Percentiles rank a stretch among this genome's conserved stretches.
phyloP scores from a whole-genome alignment of 2,888 invertebrate genomes.

The Mythimna pallens region DNA sequence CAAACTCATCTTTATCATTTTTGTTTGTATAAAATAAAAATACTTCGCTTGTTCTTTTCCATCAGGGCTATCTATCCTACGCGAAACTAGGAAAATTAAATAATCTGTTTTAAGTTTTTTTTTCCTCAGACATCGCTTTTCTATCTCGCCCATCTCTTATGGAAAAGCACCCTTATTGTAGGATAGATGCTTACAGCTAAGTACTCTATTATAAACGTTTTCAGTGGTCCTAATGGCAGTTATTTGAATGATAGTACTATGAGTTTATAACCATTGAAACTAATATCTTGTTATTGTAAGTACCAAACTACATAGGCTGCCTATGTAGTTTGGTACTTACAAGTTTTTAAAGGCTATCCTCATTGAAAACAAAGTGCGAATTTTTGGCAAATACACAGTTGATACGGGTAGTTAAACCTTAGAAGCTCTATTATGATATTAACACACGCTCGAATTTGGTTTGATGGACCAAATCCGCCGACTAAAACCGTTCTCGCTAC shows the following conservation, averaged over 20 bases:
- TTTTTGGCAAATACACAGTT: neutral
- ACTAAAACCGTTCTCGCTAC: no score
- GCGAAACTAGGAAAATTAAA: neutral
- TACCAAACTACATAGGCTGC: neutral
- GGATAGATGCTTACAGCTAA: slow-evolving; percentile 1
- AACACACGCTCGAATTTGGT: no score
- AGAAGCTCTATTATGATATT: no score
- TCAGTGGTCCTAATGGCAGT: slow-evolving; percentile 1
- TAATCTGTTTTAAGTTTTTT: neutral
- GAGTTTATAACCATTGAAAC: neutral
- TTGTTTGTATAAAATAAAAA: no score
- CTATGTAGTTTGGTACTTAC: no score
- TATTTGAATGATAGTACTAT: slow-evolving; percentile 6
- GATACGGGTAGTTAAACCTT: no score
- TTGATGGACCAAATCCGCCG: no score
- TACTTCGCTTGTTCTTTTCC: no score
- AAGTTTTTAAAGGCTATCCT: neutral
- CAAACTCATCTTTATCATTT: no score
- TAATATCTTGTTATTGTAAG: slow-evolving; percentile 6
- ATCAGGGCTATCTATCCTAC: no score
- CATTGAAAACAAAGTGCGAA: neutral
- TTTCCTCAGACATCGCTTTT: neutral
- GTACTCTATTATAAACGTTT: slow-evolving; percentile 6
- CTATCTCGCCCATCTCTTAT: neutral
- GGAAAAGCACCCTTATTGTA: neutral